Evolutionary conservation across 2,888 invertebrate genomes (phyloP), one percentile per base, ranked within the genome.

Genomic region (Clitarchus hookeri): DNA sequence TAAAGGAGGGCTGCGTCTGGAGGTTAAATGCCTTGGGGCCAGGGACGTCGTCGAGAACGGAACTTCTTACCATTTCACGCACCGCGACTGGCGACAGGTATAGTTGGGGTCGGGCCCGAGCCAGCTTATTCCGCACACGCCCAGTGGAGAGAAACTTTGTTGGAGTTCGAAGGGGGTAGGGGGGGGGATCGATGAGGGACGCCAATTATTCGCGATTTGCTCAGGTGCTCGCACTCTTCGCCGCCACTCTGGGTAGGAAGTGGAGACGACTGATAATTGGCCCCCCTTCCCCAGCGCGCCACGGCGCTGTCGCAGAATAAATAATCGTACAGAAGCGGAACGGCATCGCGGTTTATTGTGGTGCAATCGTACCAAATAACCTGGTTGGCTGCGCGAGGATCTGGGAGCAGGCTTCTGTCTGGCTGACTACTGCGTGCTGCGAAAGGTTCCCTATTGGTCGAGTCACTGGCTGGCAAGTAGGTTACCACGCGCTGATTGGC

Each of bases 161-260:
- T n/a, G n/a, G n/a, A n/a, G n/a, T n/a, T n/a, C n/a, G n/a, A n/a
- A n/a, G n/a, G n/a, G n/a, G n/a, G n/a, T n/a, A n/a, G n/a, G 65
- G 16, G n/a, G 0, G 1, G 13, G 8, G 65, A 65, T 65, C 65
- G 65, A 65, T 65, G 65, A 65, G n/a, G 65, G 65, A 65, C 65
- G 65, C 65, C 65, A 65, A 65, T 65, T 65, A 65, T 65, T 65
- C 65, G 65, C 65, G 65, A 65, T 65, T 65, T 65, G 8, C 65
- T 23, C 65, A 65, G 19, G 19, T n/a, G 65, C 65, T n/a, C 65
- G 65, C 65, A 65, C n/a, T 65, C n/a, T 65, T 65, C 19, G 65
- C 65, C n/a, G 19, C 8, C 19, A 1, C 16, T n/a, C 8, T 23
- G 65, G n/a, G n/a, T 0, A n/a, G 65, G 23, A 65, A 65, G 65